These are phyloP conservation scores for Isaurus tuberculatus DNA, from an alignment of 92 coral and sea anemone species.

Conservation along the genomic window DNA sequence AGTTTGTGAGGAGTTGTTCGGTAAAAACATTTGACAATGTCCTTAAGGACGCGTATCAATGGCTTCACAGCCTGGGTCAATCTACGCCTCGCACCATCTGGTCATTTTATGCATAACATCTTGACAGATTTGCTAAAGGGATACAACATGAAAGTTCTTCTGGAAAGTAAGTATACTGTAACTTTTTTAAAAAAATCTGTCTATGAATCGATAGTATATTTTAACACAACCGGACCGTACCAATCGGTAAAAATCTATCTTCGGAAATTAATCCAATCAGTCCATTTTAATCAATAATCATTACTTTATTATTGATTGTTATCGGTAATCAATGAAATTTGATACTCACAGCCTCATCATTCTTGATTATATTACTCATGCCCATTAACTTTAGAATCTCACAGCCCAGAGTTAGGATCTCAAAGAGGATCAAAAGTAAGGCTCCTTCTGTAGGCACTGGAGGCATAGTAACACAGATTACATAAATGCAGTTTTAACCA, in stretches of 20 bases:
- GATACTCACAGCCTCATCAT: no score
- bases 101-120: slow-evolving; percentile 92
- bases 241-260: no score
- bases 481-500: no score
- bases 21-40: slow-evolving; percentile 47
- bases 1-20: not conserved
- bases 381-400: slow-evolving; percentile 7
- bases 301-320: not conserved
- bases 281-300: no score
- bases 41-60: slow-evolving; percentile 91
- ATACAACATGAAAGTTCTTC: slow-evolving; percentile 94
- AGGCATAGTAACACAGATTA: no score
- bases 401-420: no score
- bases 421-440: no score
- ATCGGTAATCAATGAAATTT: no score
- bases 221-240: no score
- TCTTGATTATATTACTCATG: not conserved
- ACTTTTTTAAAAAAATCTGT: not conserved
- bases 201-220: no score
- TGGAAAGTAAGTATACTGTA: slow-evolving; percentile 80
- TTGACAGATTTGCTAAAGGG: slow-evolving; percentile 93
- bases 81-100: slow-evolving; percentile 87
- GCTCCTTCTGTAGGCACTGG: no score
- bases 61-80: slow-evolving; percentile 99
- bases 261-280: no score